phyloP scores from a whole-genome alignment of 2,888 invertebrate genomes.

The Shargacucullia verbasci region DNA sequence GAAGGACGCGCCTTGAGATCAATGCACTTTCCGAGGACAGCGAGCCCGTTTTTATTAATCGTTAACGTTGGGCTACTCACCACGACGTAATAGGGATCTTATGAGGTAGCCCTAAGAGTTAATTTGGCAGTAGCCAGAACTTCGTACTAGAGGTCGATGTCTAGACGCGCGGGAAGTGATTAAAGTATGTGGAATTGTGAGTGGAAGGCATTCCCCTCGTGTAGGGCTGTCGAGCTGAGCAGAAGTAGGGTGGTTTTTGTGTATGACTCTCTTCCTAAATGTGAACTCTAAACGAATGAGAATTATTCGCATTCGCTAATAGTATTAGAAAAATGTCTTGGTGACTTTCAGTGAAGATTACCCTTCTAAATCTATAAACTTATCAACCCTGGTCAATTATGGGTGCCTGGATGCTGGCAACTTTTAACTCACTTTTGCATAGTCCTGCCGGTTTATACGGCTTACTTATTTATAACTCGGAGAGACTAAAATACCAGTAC shows the following conservation, averaged over 20 bases:
- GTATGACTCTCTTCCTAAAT: conserved; percentile 20
- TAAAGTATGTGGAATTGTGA: conserved; percentile 73
- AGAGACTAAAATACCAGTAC: conserved; percentile 39
- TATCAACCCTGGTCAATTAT: conserved; percentile 29
- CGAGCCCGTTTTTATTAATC: conserved; percentile 84
- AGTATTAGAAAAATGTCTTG: too few species aligned
- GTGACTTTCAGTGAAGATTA: background rate
- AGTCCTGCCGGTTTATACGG: conserved; percentile 56
- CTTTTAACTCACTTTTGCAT: conserved; percentile 40
- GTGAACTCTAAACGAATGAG: background rate
- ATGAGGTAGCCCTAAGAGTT: conserved; percentile 70
- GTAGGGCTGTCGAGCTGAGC: conserved; percentile 56
- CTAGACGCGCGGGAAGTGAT: conserved; percentile 85
- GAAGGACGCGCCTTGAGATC: conserved; percentile 87
- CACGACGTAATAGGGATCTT: conserved; percentile 76
- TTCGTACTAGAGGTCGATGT: conserved; percentile 69
- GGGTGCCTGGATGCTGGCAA: conserved; percentile 22
- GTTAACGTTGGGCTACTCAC: conserved; percentile 68
- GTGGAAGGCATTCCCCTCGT: conserved; percentile 75
- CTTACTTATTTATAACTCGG: conserved; percentile 65
- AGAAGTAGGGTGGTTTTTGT: conserved; percentile 25
- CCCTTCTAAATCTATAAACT: conserved; percentile 4
- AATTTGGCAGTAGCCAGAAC: conserved; percentile 61
- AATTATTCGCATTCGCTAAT: too few species aligned
- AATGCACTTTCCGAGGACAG: conserved; percentile 89